phyloP scores from a whole-genome alignment of 2,113 vertebrate genomes.

The Burhinus bistriatus region DNA sequence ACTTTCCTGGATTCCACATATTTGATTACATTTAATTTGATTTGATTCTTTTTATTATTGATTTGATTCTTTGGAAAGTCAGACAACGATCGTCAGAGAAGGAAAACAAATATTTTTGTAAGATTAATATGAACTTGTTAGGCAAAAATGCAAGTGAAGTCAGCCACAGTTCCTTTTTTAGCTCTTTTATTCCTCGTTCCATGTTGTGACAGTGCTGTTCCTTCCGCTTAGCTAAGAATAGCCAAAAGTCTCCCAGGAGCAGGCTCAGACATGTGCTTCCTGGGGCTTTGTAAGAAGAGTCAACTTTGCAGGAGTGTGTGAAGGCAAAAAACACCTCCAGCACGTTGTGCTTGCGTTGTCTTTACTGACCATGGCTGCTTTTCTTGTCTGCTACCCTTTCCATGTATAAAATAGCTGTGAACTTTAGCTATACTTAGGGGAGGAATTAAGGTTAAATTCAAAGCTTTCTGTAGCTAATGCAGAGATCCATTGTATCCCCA shows the following conservation, averaged over 20 bases:
- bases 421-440: neutral
- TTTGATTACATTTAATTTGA: neutral
- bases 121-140: neutral
- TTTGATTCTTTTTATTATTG: neutral
- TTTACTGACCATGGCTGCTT: neutral
- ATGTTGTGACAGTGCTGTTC: slow-evolving; percentile 29
- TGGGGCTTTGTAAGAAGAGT: neutral
- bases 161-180: neutral
- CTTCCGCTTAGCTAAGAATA: slow-evolving; percentile 61
- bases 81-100: neutral
- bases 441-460: neutral
- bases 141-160: slow-evolving; percentile 14
- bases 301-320: neutral
- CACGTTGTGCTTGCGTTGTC: neutral
- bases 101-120: slow-evolving; percentile 6
- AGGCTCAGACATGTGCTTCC: neutral
- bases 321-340: neutral
- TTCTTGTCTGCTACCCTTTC: neutral
- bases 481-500: neutral
- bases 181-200: slow-evolving; percentile 36
- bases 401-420: neutral
- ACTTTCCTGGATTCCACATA: neutral
- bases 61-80: neutral
- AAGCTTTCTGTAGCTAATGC: neutral
- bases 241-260: slow-evolving; percentile 10